Evolutionary conservation across 2,888 invertebrate species (phyloP).

Genomic region (Pecten maximus): DNA sequence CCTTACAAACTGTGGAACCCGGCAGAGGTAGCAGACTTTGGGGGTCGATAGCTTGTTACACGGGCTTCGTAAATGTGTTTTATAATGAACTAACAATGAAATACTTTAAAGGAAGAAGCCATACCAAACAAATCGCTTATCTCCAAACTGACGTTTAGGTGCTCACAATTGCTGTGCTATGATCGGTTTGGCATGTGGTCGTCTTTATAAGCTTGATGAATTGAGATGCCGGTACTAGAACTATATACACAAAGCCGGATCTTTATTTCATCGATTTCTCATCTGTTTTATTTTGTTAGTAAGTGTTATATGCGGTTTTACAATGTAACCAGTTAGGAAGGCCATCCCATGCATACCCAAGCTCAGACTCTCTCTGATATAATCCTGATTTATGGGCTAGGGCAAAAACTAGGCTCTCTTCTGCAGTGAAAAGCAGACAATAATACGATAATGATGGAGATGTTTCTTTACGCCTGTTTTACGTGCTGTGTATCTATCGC

Average conservation of each 20-base stretch:
- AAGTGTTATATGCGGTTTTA: constrained; percentile 35
- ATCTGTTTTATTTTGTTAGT: constrained; percentile 28
- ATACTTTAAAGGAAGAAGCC: background rate
- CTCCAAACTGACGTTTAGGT: background rate
- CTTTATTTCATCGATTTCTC: background rate
- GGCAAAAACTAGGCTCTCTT: constrained; percentile 18
- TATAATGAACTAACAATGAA: constrained; percentile 16
- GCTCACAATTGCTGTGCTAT: background rate
- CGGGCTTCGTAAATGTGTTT: constrained; percentile 19
- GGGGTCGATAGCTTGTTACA: constrained; percentile 20
- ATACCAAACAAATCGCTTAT: constrained; percentile 3
- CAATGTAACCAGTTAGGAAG: constrained; percentile 25
- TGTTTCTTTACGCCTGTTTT: background rate
- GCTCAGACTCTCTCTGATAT: background rate
- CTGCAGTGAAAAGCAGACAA: background rate
- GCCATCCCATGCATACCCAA: constrained; percentile 28
- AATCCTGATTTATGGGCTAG: constrained; percentile 24
- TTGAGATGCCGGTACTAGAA: constrained; percentile 30
- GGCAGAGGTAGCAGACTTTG: background rate
- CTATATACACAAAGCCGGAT: background rate
- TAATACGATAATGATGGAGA: background rate
- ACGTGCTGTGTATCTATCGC: background rate
- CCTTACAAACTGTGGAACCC: background rate
- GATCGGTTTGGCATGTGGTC: constrained; percentile 26
- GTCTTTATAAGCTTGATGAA: constrained; percentile 33